Evolutionary conservation across 1,140 invertebrate genomes (phyloP).

Genomic region (Chrysoperla carnea): DNA sequence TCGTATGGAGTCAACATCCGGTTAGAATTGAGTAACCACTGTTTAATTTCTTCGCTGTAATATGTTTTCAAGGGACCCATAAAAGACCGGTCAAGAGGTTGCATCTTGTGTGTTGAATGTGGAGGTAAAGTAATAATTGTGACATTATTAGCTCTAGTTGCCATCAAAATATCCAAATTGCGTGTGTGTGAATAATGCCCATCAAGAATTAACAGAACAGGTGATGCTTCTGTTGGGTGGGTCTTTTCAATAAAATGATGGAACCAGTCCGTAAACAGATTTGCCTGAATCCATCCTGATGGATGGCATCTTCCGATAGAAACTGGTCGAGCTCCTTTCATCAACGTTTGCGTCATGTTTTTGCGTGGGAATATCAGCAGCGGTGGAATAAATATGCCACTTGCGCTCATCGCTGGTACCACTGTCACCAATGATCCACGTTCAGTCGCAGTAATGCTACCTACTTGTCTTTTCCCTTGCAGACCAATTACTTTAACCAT

Average conservation of each 20-base stretch:
- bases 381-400: constrained; percentile 8
- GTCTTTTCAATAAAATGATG: constrained; percentile 12
- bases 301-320: no score
- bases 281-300: no score
- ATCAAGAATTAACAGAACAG: constrained; percentile 15
- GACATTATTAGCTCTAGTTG: constrained; percentile 12
- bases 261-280: constrained; percentile 17
- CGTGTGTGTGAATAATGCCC: constrained; percentile 14
- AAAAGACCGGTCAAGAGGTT: constrained; percentile 18
- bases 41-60: constrained; percentile 9
- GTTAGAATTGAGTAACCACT: constrained; percentile 4
- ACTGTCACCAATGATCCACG: constrained; percentile 8
- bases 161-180: constrained; percentile 16
- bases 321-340: no score
- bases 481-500: constrained; percentile 1
- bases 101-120: constrained; percentile 17
- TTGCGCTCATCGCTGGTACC: constrained; percentile 8
- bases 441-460: constrained; percentile 4
- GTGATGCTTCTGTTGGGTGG: constrained; percentile 11
- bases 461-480: constrained; percentile 6
- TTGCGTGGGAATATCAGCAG: constrained; percentile 12
- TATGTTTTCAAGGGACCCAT: constrained; percentile 14
- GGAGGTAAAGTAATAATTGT: constrained; percentile 15
- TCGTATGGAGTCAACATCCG: constrained; percentile 2
- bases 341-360: no score